Conservation (phyloP, 2,113 vertebrate species). For the Triplophysa rosa region DNA sequence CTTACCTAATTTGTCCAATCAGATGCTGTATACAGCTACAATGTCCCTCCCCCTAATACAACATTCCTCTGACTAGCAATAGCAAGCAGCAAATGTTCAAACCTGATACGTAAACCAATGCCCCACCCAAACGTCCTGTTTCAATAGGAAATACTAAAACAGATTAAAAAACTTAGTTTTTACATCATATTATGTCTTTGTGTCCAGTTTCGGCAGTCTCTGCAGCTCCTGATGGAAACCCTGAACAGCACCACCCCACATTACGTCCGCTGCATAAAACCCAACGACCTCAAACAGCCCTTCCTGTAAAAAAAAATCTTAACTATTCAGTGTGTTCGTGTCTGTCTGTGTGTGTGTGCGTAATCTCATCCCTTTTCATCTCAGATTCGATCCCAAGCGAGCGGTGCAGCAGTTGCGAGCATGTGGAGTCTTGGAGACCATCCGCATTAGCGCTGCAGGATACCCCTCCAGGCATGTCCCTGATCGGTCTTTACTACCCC, state of each 20-base stretch:
- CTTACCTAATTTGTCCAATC: no score
- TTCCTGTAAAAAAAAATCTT: slow-evolving; percentile 65
- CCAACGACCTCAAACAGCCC: slow-evolving; percentile 77
- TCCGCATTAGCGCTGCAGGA: slow-evolving; percentile 80
- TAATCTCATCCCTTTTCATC: neutral
- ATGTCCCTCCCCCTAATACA: no score
- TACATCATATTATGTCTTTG: neutral
- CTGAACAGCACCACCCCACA: slow-evolving; percentile 77
- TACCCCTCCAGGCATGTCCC: slow-evolving; percentile 75
- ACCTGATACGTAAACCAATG: no score
- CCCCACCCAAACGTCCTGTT: no score
- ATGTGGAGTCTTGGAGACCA: slow-evolving; percentile 80
- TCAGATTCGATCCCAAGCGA: slow-evolving; percentile 77
- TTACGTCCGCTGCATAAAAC: slow-evolving; percentile 84
- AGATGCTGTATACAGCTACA: no score
- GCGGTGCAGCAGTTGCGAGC: slow-evolving; percentile 79
- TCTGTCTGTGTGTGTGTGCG: neutral
- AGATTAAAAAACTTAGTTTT: no score
- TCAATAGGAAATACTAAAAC: no score
- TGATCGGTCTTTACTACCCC: neutral
- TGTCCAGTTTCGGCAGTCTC: slow-evolving; percentile 76
- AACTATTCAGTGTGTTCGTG: neutral
- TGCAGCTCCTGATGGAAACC: slow-evolving; percentile 74
- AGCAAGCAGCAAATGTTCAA: no score
- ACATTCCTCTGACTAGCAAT: no score